These are phyloP conservation scores for Tapera naevia DNA, from an alignment of 2,797 vertebrate genomes.

Conservation along the genomic window DNA sequence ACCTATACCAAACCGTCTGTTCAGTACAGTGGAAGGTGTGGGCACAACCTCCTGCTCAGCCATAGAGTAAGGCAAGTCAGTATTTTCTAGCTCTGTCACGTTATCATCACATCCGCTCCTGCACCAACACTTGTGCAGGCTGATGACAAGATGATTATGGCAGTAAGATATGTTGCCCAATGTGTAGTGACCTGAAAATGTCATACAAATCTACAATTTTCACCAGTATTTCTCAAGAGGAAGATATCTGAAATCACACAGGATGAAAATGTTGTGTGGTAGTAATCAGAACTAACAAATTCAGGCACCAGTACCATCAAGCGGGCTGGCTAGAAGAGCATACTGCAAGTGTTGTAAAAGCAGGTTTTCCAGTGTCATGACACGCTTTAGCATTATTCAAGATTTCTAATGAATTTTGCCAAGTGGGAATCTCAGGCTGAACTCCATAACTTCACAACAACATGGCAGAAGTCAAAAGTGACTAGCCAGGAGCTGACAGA, in stretches of 20 bases:
- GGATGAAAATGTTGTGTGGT: neutral
- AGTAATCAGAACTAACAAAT: neutral
- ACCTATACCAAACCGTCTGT: fast-evolving
- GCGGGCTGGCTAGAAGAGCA: neutral
- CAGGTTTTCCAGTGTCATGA: neutral
- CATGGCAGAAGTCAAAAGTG: neutral
- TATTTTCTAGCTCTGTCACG: neutral
- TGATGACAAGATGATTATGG: neutral
- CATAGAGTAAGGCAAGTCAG: fast-evolving
- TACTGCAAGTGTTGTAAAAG: neutral
- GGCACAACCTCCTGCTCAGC: neutral
- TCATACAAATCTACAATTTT: neutral
- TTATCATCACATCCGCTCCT: fast-evolving
- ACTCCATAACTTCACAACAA: neutral
- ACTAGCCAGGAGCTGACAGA: neutral
- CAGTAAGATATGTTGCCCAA: neutral
- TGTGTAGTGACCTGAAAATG: neutral
- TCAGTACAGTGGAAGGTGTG: neutral
- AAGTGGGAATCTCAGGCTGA: neutral
- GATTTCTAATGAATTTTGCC: neutral
- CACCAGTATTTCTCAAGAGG: neutral
- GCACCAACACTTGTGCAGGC: neutral
- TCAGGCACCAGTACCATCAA: neutral
- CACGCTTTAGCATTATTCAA: neutral
- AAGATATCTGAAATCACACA: neutral